phyloP scores from a whole-genome alignment of 2,797 vertebrate genomes.

The Kryptolebias ocellatus region DNA sequence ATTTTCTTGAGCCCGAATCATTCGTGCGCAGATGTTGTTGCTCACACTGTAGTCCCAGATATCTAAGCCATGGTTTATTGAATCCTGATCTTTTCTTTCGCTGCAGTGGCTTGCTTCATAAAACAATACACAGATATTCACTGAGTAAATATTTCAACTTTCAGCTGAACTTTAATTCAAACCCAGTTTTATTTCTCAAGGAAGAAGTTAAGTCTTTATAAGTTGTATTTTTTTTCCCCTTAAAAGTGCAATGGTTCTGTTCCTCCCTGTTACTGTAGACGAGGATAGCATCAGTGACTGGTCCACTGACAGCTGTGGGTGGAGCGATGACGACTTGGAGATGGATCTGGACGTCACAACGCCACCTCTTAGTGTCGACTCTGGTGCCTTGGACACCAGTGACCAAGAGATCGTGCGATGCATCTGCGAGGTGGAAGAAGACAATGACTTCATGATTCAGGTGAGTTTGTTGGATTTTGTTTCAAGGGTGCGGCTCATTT shows the following conservation, averaged over 20 bases:
- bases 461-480: constrained; percentile 60
- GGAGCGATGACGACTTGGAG: constrained; percentile 92
- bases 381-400: constrained; percentile 81
- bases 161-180: not conserved
- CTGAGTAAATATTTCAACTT: not conserved
- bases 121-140: constrained; percentile 12
- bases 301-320: constrained; percentile 92
- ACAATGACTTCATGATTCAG: constrained; percentile 99
- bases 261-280: constrained; percentile 72
- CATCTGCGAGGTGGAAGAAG: constrained; percentile 94
- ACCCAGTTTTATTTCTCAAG: not conserved
- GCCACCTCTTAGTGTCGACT: constrained; percentile 87
- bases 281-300: constrained; percentile 93
- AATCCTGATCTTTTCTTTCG: constrained; percentile 57
- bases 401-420: constrained; percentile 93
- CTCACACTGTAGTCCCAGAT: not conserved
- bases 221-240: not conserved
- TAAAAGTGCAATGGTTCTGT: not conserved
- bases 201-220: not conserved
- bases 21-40: constrained; percentile 8
- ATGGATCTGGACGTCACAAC: constrained; percentile 88
- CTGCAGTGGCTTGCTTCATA: constrained; percentile 67
- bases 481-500: not conserved
- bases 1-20: constrained; percentile 13
- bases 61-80: constrained; percentile 49